A percentile compares a stretch with the other conserved stretches of the same genome.
These are phyloP conservation scores for Drosophila chauvacae DNA, from an alignment of 1,140 invertebrate species.

Conservation along the genomic window DNA sequence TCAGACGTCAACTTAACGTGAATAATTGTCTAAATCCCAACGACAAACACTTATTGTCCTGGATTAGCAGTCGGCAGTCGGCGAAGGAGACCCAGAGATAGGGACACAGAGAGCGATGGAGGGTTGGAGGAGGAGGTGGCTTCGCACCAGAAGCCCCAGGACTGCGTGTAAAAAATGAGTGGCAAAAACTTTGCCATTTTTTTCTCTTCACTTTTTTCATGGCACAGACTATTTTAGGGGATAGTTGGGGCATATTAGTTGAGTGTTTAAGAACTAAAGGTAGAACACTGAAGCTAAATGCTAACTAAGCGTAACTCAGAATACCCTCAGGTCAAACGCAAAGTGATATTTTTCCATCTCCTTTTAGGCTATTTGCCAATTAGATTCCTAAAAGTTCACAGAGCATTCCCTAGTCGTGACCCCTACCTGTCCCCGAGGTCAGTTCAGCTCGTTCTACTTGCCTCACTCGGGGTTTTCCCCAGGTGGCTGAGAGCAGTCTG, in stretches of 20 bases:
- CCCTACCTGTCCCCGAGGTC: slow-evolving; percentile 21
- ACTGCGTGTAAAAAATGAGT: slow-evolving; percentile 72
- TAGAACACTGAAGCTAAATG: background rate
- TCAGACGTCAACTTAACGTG: slow-evolving; percentile 83
- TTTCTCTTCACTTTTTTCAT: slow-evolving; percentile 10
- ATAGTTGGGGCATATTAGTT: slow-evolving; percentile 23
- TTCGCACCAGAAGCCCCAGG: slow-evolving; percentile 54
- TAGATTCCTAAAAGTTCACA: slow-evolving; percentile 17
- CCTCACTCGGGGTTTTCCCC: slow-evolving; percentile 27
- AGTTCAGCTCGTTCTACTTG: slow-evolving; percentile 32
- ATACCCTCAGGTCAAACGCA: background rate
- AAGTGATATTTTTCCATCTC: background rate
- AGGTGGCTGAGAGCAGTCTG: slow-evolving; percentile 5
- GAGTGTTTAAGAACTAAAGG: background rate
- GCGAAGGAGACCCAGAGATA: slow-evolving; percentile 21
- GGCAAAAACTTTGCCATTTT: slow-evolving; percentile 69
- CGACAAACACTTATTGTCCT: slow-evolving; percentile 83
- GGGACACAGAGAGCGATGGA: background rate
- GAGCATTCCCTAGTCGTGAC: slow-evolving; percentile 29
- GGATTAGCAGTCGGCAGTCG: slow-evolving; percentile 74
- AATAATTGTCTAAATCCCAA: slow-evolving; percentile 83
- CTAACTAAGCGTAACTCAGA: background rate
- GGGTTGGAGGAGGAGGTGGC: background rate
- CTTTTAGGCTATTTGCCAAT: slow-evolving; percentile 3
- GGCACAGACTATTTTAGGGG: slow-evolving; percentile 6